Base-by-base conservation (phyloP, 2,888 invertebrate genomes). In the Marronus borbonicus region DNA sequence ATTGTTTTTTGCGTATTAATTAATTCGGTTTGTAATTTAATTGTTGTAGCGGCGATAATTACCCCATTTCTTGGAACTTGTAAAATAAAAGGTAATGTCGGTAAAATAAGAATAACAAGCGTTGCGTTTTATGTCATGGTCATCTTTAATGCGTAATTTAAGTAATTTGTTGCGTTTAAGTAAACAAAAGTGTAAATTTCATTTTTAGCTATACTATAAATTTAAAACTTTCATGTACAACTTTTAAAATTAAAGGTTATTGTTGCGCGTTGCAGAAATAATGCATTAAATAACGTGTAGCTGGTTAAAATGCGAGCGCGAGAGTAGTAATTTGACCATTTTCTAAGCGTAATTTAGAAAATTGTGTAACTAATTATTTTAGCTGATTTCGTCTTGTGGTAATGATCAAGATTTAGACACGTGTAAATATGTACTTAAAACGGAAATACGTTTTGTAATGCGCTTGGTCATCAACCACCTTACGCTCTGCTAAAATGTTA, bases 91-190 rank as follows among this genome's bases (percentile, higher is more conserved):
- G 12, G 55, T n/a, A 20, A 14, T 31, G 66, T 17, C 8, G 39
- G 31, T 66, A 39, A 44, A 66, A 66, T 66, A 44, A 66, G 66
- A 66, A 44, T 44, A 44, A 66, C 66, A 66, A 39, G 20, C 66
- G 44, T 66, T 66, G 31, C 44, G 66, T 66, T 66, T 66, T 44
- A 39, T 66, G 66, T 66, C 66, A 66, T 20, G 66, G 66, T 44
- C 66, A 20, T 24, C n/a, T 66, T 4, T 66, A 66, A 39, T 44
- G 39, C n/a, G 39, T 44, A 66, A 44, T 39, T 66, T 66, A 66
- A 44, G 17, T 44, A 66, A 66, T 66, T 66, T 17, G 5, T 65
- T 44, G 66, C 20, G 49, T 66, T 44, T 44, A 66, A 44, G 66
- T 66, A 39, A 66, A 66, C 66, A 66, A n/a, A 66, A 12, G 66